Evolutionary conservation across 2,888 invertebrate species (phyloP).

Genomic region (Eupelmus urozonus): DNA sequence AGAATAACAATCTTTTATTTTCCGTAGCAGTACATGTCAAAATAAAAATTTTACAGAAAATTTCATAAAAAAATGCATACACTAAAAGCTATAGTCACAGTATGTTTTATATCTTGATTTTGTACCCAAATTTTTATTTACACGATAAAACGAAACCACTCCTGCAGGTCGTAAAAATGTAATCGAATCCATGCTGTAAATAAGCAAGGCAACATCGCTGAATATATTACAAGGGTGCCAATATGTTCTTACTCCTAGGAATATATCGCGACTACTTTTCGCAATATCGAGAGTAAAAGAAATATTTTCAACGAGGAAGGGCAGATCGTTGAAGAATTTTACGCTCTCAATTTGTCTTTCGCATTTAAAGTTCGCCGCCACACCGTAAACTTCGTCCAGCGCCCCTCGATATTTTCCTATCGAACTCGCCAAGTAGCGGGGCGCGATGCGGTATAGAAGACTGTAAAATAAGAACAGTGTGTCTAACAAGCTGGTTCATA

Average conservation of each 20-base stretch:
- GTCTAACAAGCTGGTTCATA: conserved; percentile 25
- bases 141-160: too few relatives aligned
- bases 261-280: neutral
- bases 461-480: neutral
- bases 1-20: too few relatives aligned
- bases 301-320: conserved; percentile 2
- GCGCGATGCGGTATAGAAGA: neutral
- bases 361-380: conserved; percentile 29
- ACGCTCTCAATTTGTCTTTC: conserved; percentile 19
- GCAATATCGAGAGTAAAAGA: conserved; percentile 9
- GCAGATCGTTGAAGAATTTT: conserved; percentile 17
- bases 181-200: too few relatives aligned
- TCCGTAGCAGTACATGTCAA: too few relatives aligned
- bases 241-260: neutral
- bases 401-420: conserved; percentile 12
- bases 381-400: conserved; percentile 2
- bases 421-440: conserved; percentile 2
- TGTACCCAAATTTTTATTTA: too few relatives aligned
- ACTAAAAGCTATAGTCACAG: too few relatives aligned
- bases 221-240: too few relatives aligned
- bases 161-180: too few relatives aligned
- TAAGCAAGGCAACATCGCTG: too few relatives aligned
- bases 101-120: too few relatives aligned
- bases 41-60: too few relatives aligned
- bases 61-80: too few relatives aligned